Evolutionary conservation across 1,140 invertebrate genomes (phyloP), one percentile per base, ranked within the genome.

Genomic region (Drosophila watanabei): DNA sequence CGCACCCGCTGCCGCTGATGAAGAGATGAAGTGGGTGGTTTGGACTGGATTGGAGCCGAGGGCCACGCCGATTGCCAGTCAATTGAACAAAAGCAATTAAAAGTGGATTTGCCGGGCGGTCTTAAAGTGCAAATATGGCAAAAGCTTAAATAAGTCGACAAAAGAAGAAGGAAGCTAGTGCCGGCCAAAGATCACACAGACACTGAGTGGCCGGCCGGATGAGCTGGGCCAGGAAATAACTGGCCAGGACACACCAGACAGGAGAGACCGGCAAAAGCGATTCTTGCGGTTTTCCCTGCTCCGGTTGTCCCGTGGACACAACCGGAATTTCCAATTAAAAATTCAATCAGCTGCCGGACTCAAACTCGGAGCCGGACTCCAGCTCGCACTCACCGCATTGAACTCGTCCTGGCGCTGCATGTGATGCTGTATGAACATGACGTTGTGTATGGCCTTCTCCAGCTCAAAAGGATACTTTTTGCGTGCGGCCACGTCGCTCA

Each of bases 351-450:
- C 69, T 73, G 70, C 63, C 52, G 46, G 37, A 88, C 88, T 57
- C 20, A 3, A 9, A 24, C 52, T 37, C 52, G 18, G 11, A 37
- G 7, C 32, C 4, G 14, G 33, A 6, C 52, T 57, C 14, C 20
- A 28, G 35, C 54, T 39, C 14, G 54, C 35, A 57, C 54, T 92
- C 94, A 98, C 98, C 94, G 97, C 97, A 94, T 98, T 97, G 92
- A 98, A 98, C 93, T 98, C 97, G 92, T 99, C 98, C 89, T 98
- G 97, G 14, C 98, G 95, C 83, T 97, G 97, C 94, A 98, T 98
- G 82, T 98, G 98, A 92, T 98, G 97, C 80, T 98, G 97, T 77
- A 99, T 98, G 91, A 99, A 99, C 95, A 98, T 97, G 32, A 98
- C 97, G 93, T 98, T 98, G 85, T 98, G 97, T 71, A 99, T 97